A percentile compares a stretch with the other conserved stretches of the same genome.
These are phyloP conservation scores for Hyposoter dolosus DNA, from an alignment of 2,888 invertebrate genomes.

Conservation along the genomic window DNA sequence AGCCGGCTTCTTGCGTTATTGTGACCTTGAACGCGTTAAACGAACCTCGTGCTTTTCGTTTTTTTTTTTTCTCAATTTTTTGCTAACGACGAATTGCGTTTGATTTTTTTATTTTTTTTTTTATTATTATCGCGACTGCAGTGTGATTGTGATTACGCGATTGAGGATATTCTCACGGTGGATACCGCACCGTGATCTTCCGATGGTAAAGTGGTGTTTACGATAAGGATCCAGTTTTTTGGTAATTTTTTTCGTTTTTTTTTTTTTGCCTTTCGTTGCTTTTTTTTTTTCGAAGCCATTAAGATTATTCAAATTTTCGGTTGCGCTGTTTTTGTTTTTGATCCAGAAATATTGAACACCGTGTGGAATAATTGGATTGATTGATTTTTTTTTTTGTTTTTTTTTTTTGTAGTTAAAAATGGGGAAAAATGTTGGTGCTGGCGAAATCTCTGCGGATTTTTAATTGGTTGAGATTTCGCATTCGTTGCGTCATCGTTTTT, in stretches of 20 bases:
- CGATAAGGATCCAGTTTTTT: slow-evolving; percentile 64
- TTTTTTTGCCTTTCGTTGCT: slow-evolving; percentile 48
- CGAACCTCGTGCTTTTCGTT: neutral
- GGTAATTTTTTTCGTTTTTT: slow-evolving; percentile 62
- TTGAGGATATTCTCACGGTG: slow-evolving; percentile 33
- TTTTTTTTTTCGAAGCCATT: slow-evolving; percentile 2
- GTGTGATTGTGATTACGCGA: slow-evolving; percentile 32
- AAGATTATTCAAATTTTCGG: neutral
- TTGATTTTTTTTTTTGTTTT: neutral
- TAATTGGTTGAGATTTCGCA: neutral
- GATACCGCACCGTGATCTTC: slow-evolving; percentile 45
- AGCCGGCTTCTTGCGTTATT: slow-evolving; percentile 31
- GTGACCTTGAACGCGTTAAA: slow-evolving; percentile 23
- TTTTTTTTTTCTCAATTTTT: neutral
- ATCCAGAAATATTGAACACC: neutral
- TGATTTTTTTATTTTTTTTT: neutral
- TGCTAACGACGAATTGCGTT: neutral
- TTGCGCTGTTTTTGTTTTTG: neutral
- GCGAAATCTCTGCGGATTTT: neutral
- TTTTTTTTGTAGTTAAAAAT: neutral
- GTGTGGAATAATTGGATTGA: neutral
- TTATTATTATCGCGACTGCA: slow-evolving; percentile 22
- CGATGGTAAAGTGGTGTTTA: slow-evolving; percentile 71
- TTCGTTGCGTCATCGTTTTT: neutral
- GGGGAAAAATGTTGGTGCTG: neutral